Conservation (phyloP, 2,113 vertebrate species). For the Dissostichus mawsoni region DNA sequence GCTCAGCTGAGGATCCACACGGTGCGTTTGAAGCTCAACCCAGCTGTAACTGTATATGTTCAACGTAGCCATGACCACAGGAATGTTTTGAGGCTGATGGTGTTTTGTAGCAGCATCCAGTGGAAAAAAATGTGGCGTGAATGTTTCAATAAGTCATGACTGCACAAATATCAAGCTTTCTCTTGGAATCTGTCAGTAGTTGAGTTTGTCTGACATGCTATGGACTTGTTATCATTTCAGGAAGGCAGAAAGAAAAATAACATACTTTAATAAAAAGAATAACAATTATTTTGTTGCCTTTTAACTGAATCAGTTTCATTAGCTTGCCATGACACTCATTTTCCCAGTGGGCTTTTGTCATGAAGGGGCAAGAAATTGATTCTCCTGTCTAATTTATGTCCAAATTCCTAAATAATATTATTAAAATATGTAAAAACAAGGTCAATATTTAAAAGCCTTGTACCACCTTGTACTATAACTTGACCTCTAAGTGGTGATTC, state of each 20-base stretch:
- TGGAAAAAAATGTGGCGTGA: constrained; percentile 62
- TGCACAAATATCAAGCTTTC: constrained; percentile 64
- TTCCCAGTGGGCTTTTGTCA: constrained; percentile 7
- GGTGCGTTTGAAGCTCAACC: constrained; percentile 63
- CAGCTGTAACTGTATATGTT: constrained; percentile 62
- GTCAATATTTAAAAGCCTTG: constrained; percentile 7
- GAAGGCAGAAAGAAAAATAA: constrained; percentile 20
- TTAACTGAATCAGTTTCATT: constrained; percentile 12
- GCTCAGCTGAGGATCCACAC: constrained; percentile 51
- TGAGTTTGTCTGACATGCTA: constrained; percentile 39
- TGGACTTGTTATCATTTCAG: constrained; percentile 24
- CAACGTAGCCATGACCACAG: constrained; percentile 53
- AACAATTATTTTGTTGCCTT: constrained; percentile 1
- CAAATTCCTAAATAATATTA: constrained; percentile 11
- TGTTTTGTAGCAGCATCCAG: constrained; percentile 59
- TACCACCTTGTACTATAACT: background rate
- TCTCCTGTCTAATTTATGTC: constrained; percentile 1
- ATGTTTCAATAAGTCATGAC: constrained; percentile 55
- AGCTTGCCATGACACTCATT: background rate
- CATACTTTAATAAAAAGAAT: constrained; percentile 10
- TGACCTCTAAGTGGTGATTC: constrained; percentile 10
- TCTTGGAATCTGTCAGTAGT: constrained; percentile 41
- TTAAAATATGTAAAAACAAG: background rate
- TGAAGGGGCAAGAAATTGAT: constrained; percentile 31
- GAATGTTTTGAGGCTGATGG: constrained; percentile 63